phyloP scores from a whole-genome alignment of 2,888 invertebrate genomes.

The Flexamia atlantica region DNA sequence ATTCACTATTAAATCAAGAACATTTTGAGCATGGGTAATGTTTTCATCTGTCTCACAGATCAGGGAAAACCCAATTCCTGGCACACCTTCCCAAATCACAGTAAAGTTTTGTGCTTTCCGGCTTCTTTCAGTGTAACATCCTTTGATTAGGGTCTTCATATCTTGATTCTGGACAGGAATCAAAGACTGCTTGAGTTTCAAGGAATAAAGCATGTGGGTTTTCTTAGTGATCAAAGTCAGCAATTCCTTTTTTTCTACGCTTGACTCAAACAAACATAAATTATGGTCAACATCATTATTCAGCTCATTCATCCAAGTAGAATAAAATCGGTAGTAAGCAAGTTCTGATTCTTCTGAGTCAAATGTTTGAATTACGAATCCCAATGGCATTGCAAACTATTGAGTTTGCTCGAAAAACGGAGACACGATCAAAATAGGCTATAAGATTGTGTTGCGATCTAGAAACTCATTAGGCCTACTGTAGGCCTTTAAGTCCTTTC shows the following conservation, averaged over 20 bases:
- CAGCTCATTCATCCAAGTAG: slow-evolving; percentile 6
- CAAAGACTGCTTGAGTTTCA: slow-evolving; percentile 61
- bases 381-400: slow-evolving; percentile 52
- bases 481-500: too few relatives aligned
- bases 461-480: too few relatives aligned
- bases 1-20: slow-evolving; percentile 53
- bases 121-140: slow-evolving; percentile 58
- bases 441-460: too few relatives aligned
- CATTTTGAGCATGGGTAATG: slow-evolving; percentile 56
- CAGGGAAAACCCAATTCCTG: slow-evolving; percentile 60
- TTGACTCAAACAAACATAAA: slow-evolving; percentile 53
- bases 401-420: background rate
- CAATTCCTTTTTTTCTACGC: slow-evolving; percentile 61
- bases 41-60: slow-evolving; percentile 54
- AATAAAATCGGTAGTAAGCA: slow-evolving; percentile 61
- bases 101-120: slow-evolving; percentile 55
- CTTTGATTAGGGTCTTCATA: slow-evolving; percentile 58
- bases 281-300: slow-evolving; percentile 3
- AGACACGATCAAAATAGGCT: too few relatives aligned
- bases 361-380: slow-evolving; percentile 62
- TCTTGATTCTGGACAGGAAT: slow-evolving; percentile 59
- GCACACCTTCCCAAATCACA: slow-evolving; percentile 62
- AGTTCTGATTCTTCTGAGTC: slow-evolving; percentile 57
- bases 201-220: slow-evolving; percentile 58
- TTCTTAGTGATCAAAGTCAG: slow-evolving; percentile 56